Conservation (phyloP, 2,113 vertebrate species). For the Centropristis striata region DNA sequence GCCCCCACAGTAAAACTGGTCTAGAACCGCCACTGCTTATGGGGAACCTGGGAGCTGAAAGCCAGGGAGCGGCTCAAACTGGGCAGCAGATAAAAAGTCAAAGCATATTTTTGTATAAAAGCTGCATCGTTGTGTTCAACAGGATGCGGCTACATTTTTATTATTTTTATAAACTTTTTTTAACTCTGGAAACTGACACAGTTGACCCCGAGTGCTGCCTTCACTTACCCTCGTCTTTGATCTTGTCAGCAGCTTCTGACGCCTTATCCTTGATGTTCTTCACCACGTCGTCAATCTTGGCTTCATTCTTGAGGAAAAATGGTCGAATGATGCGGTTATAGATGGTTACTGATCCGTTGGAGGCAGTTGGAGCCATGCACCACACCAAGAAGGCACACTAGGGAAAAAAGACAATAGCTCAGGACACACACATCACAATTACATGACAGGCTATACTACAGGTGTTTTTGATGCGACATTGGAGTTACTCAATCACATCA, state of each 20-base stretch:
- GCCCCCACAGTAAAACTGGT: too few species aligned
- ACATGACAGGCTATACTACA: neutral
- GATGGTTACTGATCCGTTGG: slow-evolving; percentile 91
- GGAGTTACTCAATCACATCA: too few species aligned
- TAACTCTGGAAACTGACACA: slow-evolving; percentile 91
- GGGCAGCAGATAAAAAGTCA: slow-evolving; percentile 67
- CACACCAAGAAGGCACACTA: slow-evolving; percentile 96
- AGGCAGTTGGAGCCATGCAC: slow-evolving; percentile 95
- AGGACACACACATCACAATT: neutral
- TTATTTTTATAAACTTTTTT: slow-evolving; percentile 92
- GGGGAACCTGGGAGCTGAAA: slow-evolving; percentile 72
- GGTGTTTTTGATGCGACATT: too few species aligned
- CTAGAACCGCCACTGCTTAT: too few species aligned
- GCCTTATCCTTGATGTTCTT: slow-evolving; percentile 94
- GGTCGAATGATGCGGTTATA: slow-evolving; percentile 93
- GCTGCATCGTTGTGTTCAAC: slow-evolving; percentile 90
- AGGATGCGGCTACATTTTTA: slow-evolving; percentile 85
- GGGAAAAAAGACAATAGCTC: slow-evolving; percentile 6
- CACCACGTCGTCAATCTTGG: slow-evolving; percentile 87
- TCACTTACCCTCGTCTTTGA: slow-evolving; percentile 92
- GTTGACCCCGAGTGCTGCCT: slow-evolving; percentile 92
- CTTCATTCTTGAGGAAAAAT: slow-evolving; percentile 93
- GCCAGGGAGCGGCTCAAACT: slow-evolving; percentile 51
- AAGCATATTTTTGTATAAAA: slow-evolving; percentile 98
- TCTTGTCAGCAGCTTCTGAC: slow-evolving; percentile 91